phyloP scores from a whole-genome alignment of 64 coral and sea anemone genomes.

The Montipora foliosa region DNA sequence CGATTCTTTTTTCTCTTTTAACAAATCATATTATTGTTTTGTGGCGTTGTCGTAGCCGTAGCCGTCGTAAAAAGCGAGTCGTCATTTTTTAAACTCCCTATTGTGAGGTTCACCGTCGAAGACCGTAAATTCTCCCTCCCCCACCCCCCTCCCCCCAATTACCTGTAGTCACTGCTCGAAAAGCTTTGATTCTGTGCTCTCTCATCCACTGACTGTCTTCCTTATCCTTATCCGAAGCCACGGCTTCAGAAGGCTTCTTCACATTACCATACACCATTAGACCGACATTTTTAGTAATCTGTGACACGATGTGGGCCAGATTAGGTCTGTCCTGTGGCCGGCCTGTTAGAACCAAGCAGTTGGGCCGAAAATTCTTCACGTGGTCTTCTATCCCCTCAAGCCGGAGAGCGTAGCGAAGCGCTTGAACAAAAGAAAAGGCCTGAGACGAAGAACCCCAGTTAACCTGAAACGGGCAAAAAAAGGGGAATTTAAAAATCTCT shows the following conservation, averaged over 20 bases:
- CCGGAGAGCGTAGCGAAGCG: constrained; percentile 62
- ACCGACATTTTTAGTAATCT: constrained; percentile 67
- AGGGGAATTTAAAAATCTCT: too few relatives aligned
- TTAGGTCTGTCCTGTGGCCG: too few relatives aligned
- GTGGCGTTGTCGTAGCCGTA: too few relatives aligned
- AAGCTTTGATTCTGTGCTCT: constrained; percentile 82
- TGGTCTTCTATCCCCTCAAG: constrained; percentile 33
- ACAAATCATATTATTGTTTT: too few relatives aligned
- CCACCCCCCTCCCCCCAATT: not conserved
- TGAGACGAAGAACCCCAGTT: constrained; percentile 93
- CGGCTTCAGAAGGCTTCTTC: constrained; percentile 19
- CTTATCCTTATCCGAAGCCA: constrained; percentile 53
- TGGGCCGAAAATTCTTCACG: too few relatives aligned
- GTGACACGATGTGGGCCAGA: too few relatives aligned
- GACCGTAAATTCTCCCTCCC: too few relatives aligned
- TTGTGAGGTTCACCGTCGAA: too few relatives aligned
- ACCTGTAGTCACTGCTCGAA: constrained; percentile 82
- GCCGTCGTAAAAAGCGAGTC: too few relatives aligned
- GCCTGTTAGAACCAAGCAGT: too few relatives aligned
- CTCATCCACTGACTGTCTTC: constrained; percentile 74
- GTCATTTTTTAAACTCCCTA: too few relatives aligned
- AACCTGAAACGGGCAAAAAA: constrained; percentile 3
- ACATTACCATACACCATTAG: constrained; percentile 90
- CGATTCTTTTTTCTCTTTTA: too few relatives aligned
- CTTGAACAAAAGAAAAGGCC: constrained; percentile 77